These are phyloP conservation scores for Lagopus leucura DNA, from an alignment of 2,113 vertebrate genomes.

Conservation along the genomic window DNA sequence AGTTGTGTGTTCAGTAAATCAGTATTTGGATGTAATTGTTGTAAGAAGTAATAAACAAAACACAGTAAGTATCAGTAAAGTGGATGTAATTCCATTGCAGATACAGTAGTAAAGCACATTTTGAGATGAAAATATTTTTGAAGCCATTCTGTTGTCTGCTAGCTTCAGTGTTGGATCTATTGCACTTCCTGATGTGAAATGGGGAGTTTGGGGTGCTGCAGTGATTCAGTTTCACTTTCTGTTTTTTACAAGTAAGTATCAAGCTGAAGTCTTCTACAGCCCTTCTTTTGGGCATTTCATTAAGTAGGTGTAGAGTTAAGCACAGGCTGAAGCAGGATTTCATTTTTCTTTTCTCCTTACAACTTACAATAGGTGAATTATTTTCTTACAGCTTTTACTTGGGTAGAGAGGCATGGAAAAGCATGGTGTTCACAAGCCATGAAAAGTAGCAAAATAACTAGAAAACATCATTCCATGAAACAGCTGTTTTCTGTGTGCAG, in stretches of 20 bases:
- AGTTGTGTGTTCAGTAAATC: slow-evolving; percentile 22
- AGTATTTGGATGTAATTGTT: slow-evolving; percentile 24
- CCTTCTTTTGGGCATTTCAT: background rate
- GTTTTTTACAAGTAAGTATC: background rate
- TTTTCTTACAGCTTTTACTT: background rate
- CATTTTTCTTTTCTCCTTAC: background rate
- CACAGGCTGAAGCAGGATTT: background rate
- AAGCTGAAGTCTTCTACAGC: background rate
- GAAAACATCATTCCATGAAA: background rate
- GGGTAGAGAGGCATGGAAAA: background rate
- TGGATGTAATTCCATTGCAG: background rate
- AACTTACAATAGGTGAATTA: background rate
- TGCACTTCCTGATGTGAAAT: background rate
- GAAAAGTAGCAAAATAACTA: background rate
- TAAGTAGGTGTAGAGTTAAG: background rate
- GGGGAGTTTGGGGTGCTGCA: background rate
- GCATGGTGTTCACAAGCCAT: background rate
- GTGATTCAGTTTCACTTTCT: background rate
- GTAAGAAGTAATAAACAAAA: slow-evolving; percentile 47
- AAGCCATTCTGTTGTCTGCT: background rate
- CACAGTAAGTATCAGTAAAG: slow-evolving; percentile 34
- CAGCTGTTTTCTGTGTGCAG: background rate
- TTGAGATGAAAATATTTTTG: background rate
- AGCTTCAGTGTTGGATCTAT: background rate
- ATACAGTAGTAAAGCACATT: slow-evolving; percentile 43